These are phyloP conservation scores for Gambusia affinis DNA, from an alignment of 2,113 vertebrate species.

Conservation along the genomic window DNA sequence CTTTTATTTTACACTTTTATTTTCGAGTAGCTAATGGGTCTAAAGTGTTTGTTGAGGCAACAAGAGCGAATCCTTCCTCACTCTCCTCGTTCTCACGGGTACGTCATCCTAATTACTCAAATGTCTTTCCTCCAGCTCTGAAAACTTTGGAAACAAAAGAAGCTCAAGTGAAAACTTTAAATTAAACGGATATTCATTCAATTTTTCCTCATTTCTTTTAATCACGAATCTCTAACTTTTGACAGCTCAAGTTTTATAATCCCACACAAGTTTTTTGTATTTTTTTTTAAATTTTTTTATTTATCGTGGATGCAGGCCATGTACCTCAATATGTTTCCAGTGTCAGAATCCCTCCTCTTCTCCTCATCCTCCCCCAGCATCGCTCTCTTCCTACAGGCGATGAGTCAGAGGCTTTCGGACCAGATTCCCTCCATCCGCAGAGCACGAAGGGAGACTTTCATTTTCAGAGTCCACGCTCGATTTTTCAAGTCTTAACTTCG, in stretches of 20 bases:
- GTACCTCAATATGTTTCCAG: slow-evolving; percentile 5
- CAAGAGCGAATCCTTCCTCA: slow-evolving; percentile 21
- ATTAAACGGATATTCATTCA: background rate
- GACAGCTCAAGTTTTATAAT: slow-evolving; percentile 10
- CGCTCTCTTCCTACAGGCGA: slow-evolving; percentile 38
- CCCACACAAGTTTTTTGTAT: background rate
- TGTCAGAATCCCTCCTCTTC: slow-evolving; percentile 28
- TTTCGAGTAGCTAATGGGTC: slow-evolving; percentile 13
- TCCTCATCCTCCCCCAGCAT: slow-evolving; percentile 37
- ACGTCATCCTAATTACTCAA: slow-evolving; percentile 45
- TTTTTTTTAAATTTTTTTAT: background rate
- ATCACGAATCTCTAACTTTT: background rate
- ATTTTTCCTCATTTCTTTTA: background rate
- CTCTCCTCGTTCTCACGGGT: slow-evolving; percentile 50
- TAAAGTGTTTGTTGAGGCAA: slow-evolving; percentile 30
- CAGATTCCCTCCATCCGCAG: slow-evolving; percentile 15
- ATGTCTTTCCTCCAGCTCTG: slow-evolving; percentile 10
- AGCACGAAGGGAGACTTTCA: background rate
- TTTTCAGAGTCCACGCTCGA: background rate
- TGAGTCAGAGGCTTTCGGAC: slow-evolving; percentile 51
- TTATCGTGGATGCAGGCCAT: background rate
- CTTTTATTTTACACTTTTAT: background rate
- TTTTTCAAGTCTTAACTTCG: background rate
- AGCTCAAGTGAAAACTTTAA: background rate
- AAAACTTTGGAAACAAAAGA: background rate